Evolutionary conservation across 2,888 invertebrate species (phyloP).

Genomic region (Scelioninae gen. 2): DNA sequence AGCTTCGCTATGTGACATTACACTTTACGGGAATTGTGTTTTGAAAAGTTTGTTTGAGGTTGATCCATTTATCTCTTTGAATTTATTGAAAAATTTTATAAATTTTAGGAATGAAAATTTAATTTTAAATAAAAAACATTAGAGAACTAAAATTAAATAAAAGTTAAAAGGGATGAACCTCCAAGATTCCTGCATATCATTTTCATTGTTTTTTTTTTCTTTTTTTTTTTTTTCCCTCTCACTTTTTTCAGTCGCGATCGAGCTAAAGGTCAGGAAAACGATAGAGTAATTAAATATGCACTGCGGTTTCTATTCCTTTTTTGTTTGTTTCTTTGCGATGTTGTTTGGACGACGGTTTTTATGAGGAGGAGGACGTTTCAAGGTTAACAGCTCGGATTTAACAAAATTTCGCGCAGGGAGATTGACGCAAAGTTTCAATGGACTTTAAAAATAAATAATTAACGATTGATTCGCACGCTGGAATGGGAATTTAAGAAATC

Average conservation of each 20-base stretch:
- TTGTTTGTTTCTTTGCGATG: slow-evolving; percentile 8
- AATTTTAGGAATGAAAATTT: slow-evolving; percentile 33
- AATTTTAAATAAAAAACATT: slow-evolving; percentile 39
- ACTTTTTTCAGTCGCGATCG: background rate
- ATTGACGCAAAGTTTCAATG: background rate
- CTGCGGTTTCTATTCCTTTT: slow-evolving; percentile 12
- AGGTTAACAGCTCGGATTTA: slow-evolving; percentile 24
- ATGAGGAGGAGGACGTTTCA: slow-evolving; percentile 37
- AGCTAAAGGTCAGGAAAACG: background rate
- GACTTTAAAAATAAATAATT: slow-evolving; percentile 10
- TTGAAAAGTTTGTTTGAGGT: background rate
- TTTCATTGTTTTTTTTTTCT: background rate
- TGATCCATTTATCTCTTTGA: background rate
- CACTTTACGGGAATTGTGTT: too few relatives aligned
- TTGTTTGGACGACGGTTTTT: too few relatives aligned
- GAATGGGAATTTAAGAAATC: slow-evolving; percentile 14
- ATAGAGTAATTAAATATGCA: slow-evolving; percentile 27
- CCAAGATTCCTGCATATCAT: slow-evolving; percentile 18
- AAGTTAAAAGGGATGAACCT: slow-evolving; percentile 25
- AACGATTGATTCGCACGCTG: slow-evolving; percentile 10
- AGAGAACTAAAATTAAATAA: slow-evolving; percentile 33
- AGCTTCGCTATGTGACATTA: too few relatives aligned
- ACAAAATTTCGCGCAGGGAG: background rate
- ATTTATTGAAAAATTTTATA: slow-evolving; percentile 2
- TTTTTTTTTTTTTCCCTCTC: background rate